Evolutionary conservation across 2,113 vertebrate genomes (phyloP), one percentile per base, ranked within the genome.

Genomic region (Bufo gargarizans): DNA sequence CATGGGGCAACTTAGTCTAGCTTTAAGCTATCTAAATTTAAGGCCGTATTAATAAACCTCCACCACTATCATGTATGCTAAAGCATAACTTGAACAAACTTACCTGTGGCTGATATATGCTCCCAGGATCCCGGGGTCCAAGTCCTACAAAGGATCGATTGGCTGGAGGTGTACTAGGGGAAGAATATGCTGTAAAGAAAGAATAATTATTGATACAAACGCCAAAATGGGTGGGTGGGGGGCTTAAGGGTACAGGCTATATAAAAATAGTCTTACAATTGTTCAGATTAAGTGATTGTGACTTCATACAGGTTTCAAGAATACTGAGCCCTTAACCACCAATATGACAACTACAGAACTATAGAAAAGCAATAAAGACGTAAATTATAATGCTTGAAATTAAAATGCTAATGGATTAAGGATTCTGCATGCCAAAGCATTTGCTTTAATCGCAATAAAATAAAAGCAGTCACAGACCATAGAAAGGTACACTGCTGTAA

Each of bases 101-200:
- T 95, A 99, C 98, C 97, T 99, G 98, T 92, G 97, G 95, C 96
- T 98, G 97, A 96, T 97, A 98, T 91, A 97, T 95, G 94, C 97
- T 97, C 90, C 95, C 95, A 90, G 97, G 96, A 93, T 99, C 97
- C 92, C 97, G 97, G 92, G 97, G 95, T 93, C 95, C 96, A 94
- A 99, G 95, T 95, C 97, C 98, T 94, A 98, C 95, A 92, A 97
- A 98, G 94, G 97, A 93, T 93, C 97, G 96, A 95, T 96, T 97
- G 94, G 97, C 95, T 93, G 98, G 97, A 92, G 97, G 94, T 87
- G 98, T 96, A 94, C 96, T 97, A 91, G 98, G 97, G 93, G 97
- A 93, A 90, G 98, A 97, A 95, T 96, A 97, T 93, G 98, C 98
- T 96, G 94, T 89, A 22, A 59, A 78, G 22, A 17, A 58, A 10